Evolutionary conservation across 2,888 invertebrate genomes (phyloP), one percentile per base, ranked within the genome.

Genomic region (Macropis europaea): DNA sequence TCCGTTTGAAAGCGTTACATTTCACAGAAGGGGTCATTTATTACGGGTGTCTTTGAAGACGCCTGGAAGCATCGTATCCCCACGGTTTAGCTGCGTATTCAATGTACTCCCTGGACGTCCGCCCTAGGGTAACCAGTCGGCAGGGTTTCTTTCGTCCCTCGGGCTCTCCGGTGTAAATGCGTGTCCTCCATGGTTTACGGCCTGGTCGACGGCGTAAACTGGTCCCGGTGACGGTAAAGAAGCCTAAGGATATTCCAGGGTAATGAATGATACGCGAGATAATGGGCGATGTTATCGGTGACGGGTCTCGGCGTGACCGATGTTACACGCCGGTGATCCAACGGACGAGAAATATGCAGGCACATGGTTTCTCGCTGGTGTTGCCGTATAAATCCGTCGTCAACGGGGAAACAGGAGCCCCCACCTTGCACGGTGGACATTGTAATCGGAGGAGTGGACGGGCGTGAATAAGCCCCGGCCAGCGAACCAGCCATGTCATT

Each of bases 211-310:
- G 63, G 52, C 74, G 83, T 84, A 82, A 84, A 86, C 73, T 74
- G 78, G 78, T 81, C 7, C 72, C 54, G 59, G 62, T 22, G 76
- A 68, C 78, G 67, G 76, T 64, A 76, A 79, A 78, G 77, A 74
- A 79, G 73, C 76, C 76, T 36, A 69, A 74, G 77, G 82, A 82
- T 77, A 79, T 75, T 76, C 73, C 77, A 64, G 63, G 73, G 74
- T 84, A 86, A 86, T 82, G 84, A 83, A 85, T 79, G 84, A 83
- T 83, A 79, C 76, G 80, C 73, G 80, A 77, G 82, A 85, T 86
- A 86, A 84, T 84, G 78, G 83, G 26, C 74, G 82, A 84, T 83
- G 79, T 73, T 83, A 81, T 82, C 83, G 26, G 28, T 36, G 43
- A 40, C 32, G 42, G 38, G 34, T 7, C 17, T 30, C 61, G 19